A percentile compares a stretch with the other conserved stretches of the same genome.
These are phyloP conservation scores for Poecilia gillii DNA, from an alignment of 2,797 vertebrate species.

Conservation along the genomic window DNA sequence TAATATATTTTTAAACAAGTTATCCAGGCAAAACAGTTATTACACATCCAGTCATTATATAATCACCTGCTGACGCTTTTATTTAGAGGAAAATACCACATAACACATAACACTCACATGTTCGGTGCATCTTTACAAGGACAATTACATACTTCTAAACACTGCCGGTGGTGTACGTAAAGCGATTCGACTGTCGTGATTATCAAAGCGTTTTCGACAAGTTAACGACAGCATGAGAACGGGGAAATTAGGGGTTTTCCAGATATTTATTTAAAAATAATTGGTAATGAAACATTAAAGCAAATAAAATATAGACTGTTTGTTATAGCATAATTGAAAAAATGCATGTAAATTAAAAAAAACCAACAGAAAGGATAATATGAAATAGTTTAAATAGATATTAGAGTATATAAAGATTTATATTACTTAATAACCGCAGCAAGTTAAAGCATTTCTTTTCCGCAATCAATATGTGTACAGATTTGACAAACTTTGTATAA, in stretches of 20 bases:
- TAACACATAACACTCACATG: slow-evolving; percentile 35
- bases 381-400: background rate
- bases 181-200: slow-evolving; percentile 20
- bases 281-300: background rate
- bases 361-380: background rate
- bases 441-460: background rate
- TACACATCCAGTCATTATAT: background rate
- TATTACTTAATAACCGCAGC: background rate
- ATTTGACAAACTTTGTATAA: background rate
- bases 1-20: background rate
- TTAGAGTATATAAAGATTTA: background rate
- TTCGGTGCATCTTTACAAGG: slow-evolving; percentile 45
- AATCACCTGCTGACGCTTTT: accelerated
- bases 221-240: slow-evolving; percentile 45
- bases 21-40: background rate
- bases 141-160: background rate
- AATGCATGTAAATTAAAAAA: background rate
- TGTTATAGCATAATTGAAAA: background rate
- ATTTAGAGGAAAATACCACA: background rate
- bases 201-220: slow-evolving; percentile 8
- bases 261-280: background rate
- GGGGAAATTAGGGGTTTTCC: slow-evolving; percentile 25
- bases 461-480: background rate
- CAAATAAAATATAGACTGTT: background rate
- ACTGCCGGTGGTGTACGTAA: slow-evolving; percentile 19